Evolutionary conservation across 2,797 vertebrate species (phyloP), one percentile per base, ranked within the genome.

Genomic region (Acomys russatus): DNA sequence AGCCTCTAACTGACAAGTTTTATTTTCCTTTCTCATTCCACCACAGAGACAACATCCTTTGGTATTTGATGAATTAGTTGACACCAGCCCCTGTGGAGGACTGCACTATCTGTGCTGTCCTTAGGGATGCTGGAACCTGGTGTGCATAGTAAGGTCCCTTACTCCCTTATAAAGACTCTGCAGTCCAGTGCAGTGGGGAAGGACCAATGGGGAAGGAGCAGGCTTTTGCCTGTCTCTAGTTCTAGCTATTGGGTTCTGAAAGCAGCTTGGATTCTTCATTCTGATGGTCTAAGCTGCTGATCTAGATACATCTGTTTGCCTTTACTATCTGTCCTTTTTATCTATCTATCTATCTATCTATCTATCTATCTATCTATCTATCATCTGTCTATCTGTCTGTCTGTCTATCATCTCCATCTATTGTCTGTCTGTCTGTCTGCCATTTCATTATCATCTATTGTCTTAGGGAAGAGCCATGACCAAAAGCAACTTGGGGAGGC

Each of bases 21-120:
- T 87, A 93, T 91, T 94, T 94, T 91, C 20, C 51, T 85, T 95
- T 91, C 80, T 91, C 61, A 82, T 90, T 95, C 89, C 20, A 3
- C 33, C 66, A 90, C 54, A 28, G 77, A 94, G 51, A 51, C 56
- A 90, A 92, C 71, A 20, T n/a, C 14, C 88, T 44, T 95, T 96
- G 84, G 22, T 86, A 90, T 79, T 93, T 94, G 64, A 20, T 90
- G 78, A 95, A 54, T 78, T 59, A 91, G 91, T 94, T 88, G 90
- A 77, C 90, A 51, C 54, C 77, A 90, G 49, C 25, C 74, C 22
- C 80, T 94, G 33, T 12, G 35, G 70, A 94, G 44, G 73, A 89
- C 86, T 33, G 44, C 33, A 74, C 86, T 91, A 76, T 94, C 96
- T 92, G 89, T 28, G 88, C 30, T 51, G 73, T 92, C 56, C 56